Evolutionary conservation across 2,113 vertebrate species (phyloP), one percentile per base, ranked within the genome.

Genomic region (Platycercus adscitus): DNA sequence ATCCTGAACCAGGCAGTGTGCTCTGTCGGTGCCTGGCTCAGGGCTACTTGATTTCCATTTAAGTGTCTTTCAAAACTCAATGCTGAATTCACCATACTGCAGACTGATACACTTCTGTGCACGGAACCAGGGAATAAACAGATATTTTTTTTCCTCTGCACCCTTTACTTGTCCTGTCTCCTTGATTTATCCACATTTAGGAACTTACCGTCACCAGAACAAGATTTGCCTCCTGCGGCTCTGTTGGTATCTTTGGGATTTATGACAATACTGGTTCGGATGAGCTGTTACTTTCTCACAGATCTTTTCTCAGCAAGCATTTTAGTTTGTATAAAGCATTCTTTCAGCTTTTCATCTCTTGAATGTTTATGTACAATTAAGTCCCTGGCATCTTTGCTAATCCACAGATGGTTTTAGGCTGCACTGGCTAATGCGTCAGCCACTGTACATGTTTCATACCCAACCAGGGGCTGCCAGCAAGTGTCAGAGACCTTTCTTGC

Each of bases 281-380:
- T 44, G 24, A 91, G 52, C 80, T 81, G 39, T 46, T 86, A 72
- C 41, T 81, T 93, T 93, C 77, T 94, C 56, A 9, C 77, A 88
- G 56, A 81, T 16, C 47, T n/a, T 72, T 39, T 90, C 65, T 92
- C 88, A 64, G 52, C 65, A 83, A 92, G 91, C 63, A 68, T 72
- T 96, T 92, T 29, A 69, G 86, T 93, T 94, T 95, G 65, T 65
- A 66, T 47, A 94, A 88, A 81, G 46, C 88, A 92, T 93, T 96
- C 88, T 88, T 93, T 86, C 47, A 86, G 86, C 88, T 88, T 94
- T 93, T 95, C 80, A 91, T 96, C 93, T 93, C 88, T 88, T 86
- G 52, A 86, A 94, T n/a, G 88, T 92, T 92, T 94, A 87, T 82
- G 96, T 84, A 89, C 84, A 91, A 82, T 79, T 95, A 92, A 76